Base-by-base conservation (phyloP, 2,888 invertebrate species). In the Eustalomyia histrio region DNA sequence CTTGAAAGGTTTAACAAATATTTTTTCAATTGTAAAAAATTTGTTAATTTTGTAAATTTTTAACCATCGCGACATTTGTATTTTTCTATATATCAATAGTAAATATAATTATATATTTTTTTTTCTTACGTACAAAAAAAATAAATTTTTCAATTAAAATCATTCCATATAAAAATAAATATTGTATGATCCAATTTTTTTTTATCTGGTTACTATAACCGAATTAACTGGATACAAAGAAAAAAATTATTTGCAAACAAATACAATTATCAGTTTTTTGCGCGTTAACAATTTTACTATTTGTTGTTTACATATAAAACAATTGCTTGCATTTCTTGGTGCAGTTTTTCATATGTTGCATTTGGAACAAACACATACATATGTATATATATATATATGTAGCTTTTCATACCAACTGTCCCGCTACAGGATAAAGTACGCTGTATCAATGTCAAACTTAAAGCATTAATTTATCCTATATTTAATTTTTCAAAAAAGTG, bases 211-310 rank as follows among this genome's bases (percentile, higher is more conserved):
- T 50, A 43, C 43, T 33, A 64, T 76, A 76, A 76, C 71, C 58
- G 18, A 71, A 76, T 72, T 75, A 71, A 78, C 55, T 43, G 24
- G 55, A 80, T 47, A 73, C 68, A 76, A 67, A 75, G 64, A 29
- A 74, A 74, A 65, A 67, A 67, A 60, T 35, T 55, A 63, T 52
- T 43, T 33, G 58, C 52, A 72, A 76, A 80, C 63, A 80, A 80
- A 80, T 72, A 80, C 76, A 76, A 76, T 76, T 80, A 80, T 76
- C 16, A 43, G 17, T 60, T 65, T 80, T 68, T 76, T 78, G 47
- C 63, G 53, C 69, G 69, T 74, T 68, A 74, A 75, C 75, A 79
- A 65, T 76, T 76, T 21, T 39, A 58, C 43, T 71, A 71, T 71
- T 76, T 71, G 65, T 65, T 76, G 18, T 76, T 71, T 52, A 60